Conservation (phyloP, 2,797 vertebrate species). For the Sebastes nivosus region DNA sequence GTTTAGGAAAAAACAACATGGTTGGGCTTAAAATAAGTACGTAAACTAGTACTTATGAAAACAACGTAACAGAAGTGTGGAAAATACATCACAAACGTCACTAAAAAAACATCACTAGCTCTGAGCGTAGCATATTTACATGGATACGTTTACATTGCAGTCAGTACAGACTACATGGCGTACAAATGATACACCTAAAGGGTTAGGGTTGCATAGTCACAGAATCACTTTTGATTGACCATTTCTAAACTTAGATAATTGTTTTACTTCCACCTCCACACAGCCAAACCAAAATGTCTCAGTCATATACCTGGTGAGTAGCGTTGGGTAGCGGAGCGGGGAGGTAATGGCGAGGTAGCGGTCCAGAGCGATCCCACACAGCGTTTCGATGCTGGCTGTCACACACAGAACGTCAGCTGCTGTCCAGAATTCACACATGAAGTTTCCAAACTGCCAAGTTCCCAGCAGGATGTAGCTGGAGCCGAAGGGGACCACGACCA, state of each 20-base stretch:
- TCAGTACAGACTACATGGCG: too few species aligned
- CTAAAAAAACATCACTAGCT: too few species aligned
- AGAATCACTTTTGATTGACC: neutral
- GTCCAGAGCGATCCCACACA: constrained; percentile 97
- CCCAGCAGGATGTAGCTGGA: constrained; percentile 90
- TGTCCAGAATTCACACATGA: constrained; percentile 96
- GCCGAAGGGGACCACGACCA: constrained; percentile 93
- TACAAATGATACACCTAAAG: too few species aligned
- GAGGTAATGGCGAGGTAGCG: constrained; percentile 96
- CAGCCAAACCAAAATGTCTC: neutral
- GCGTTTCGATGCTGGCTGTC: constrained; percentile 96
- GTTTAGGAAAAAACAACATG: too few species aligned
- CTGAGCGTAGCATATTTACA: too few species aligned
- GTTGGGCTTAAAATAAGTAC: too few species aligned
- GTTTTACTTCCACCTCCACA: neutral
- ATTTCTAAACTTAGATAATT: neutral
- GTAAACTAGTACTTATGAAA: too few species aligned
- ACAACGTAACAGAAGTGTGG: too few species aligned
- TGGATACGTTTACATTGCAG: too few species aligned
- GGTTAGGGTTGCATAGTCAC: too few species aligned
- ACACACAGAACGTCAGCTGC: constrained; percentile 94
- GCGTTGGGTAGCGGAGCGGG: constrained; percentile 92
- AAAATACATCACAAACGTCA: too few species aligned
- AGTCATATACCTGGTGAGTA: constrained; percentile 74
- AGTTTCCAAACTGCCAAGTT: constrained; percentile 91